Evolutionary conservation across 1,140 invertebrate genomes (phyloP), one percentile per base, ranked within the genome.

Genomic region (Mamestra configurata): DNA sequence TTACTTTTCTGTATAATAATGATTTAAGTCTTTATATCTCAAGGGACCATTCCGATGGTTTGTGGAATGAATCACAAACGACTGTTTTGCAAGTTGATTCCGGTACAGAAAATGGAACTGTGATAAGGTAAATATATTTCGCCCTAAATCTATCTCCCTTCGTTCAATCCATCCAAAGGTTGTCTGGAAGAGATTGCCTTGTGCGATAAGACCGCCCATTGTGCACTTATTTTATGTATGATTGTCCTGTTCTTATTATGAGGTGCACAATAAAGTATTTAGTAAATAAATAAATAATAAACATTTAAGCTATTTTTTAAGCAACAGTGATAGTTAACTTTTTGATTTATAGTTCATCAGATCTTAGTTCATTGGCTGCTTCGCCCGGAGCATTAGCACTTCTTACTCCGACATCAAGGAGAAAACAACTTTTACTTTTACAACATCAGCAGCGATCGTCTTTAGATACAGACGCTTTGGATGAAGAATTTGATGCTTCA

Each of bases 41-140:
- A 78, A 96, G 97, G 88, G 97, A 98, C 90, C 97, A 98, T 89
- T 98, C 97, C 43, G 97, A 98, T 90, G 97, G 97, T 43, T 97
- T 97, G 86, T 98, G 97, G 97, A 98, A 98, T 93, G 97, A 98
- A 94, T 98, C 97, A 15, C 97, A 98, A 93, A 97, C 97, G 0
- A 98, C 97, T 1, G 97, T 98, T 15, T 94, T 98, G 31, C 97
- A 97, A 90, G 96, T 96, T 0, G 97, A 97, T 88, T 97, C 97
- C 18, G 96, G 96, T 35, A 96, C 96, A 43, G 96, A 96, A 79
- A 96, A 96, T 89, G 96, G 96, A 72, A 96, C 96, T 10, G 95
- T 95, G 10, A 89, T 96, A 77, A 95, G 95, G 95, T 95, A 86
- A 66, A 64, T 83, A 55, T 22, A 51, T n/a, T n/a, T n/a, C n/a